A percentile compares a stretch with the other conserved stretches of the same genome.
Conservation (phyloP, 2,797 vertebrate genomes). For the Lindbergichthys nudifrons region DNA sequence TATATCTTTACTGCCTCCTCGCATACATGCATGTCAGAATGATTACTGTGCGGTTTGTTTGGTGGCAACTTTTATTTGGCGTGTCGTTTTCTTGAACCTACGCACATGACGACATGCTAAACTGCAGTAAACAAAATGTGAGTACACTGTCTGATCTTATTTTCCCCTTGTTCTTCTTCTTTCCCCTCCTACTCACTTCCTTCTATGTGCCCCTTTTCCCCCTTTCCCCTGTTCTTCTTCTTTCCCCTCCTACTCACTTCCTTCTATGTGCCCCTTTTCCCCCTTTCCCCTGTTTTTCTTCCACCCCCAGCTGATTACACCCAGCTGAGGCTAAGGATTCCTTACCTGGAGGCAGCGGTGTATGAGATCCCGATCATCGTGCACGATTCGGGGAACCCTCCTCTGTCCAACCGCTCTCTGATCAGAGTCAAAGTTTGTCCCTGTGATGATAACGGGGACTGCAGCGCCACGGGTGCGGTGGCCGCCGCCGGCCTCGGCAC, state of each 20-base stretch:
- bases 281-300: not conserved
- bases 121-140: constrained; percentile 44
- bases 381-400: constrained; percentile 97
- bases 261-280: not conserved
- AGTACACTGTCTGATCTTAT: constrained; percentile 22
- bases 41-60: constrained; percentile 39
- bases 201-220: not conserved
- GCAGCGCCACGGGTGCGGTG: constrained; percentile 91
- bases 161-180: not conserved
- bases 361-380: constrained; percentile 94
- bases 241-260: not conserved
- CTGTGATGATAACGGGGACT: constrained; percentile 95
- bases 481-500: constrained; percentile 95
- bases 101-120: constrained; percentile 23
- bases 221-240: not conserved
- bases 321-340: constrained; percentile 91
- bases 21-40: constrained; percentile 26
- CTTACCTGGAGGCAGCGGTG: constrained; percentile 92
- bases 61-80: constrained; percentile 29
- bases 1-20: constrained; percentile 40
- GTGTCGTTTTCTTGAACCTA: constrained; percentile 22
- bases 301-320: constrained; percentile 89
- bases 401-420: constrained; percentile 92
- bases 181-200: not conserved
- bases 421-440: constrained; percentile 98